Conservation (phyloP, 2,113 vertebrate species). For the Brachypteracias leptosomus region DNA sequence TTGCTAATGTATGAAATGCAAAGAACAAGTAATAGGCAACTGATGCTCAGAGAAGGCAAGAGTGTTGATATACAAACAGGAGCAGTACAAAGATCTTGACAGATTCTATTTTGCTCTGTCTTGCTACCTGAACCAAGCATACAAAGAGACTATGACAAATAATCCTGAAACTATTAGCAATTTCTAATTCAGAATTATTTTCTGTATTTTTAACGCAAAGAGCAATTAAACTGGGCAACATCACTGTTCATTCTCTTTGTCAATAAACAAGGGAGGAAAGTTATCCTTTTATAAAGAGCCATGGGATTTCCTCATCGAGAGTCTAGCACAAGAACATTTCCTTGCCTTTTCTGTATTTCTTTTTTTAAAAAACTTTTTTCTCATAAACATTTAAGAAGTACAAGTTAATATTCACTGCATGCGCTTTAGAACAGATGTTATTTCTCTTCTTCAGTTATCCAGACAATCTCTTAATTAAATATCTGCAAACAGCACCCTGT, state of each 20-base stretch:
- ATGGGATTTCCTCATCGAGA: not conserved
- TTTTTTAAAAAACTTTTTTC: not conserved
- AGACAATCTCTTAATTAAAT: conserved; percentile 27
- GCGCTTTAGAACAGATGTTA: not conserved
- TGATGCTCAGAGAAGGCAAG: not conserved
- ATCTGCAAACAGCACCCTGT: not conserved
- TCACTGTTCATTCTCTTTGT: not conserved
- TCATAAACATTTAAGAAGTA: not conserved
- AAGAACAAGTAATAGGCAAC: not conserved
- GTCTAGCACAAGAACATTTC: not conserved
- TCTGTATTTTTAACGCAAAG: not conserved
- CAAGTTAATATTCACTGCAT: not conserved
- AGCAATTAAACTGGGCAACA: not conserved
- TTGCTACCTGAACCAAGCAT: not conserved
- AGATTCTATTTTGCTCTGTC: not conserved
- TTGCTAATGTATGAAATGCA: not conserved
- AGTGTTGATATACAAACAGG: not conserved
- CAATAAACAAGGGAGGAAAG: not conserved
- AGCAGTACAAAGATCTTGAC: not conserved
- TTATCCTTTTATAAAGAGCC: not conserved
- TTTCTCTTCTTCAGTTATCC: conserved; percentile 10
- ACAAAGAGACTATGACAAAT: not conserved
- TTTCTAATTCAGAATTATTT: not conserved
- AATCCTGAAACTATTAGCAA: not conserved
- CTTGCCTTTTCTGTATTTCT: not conserved